phyloP scores from a whole-genome alignment of 2,797 vertebrate species.

The Capromys pilorides region DNA sequence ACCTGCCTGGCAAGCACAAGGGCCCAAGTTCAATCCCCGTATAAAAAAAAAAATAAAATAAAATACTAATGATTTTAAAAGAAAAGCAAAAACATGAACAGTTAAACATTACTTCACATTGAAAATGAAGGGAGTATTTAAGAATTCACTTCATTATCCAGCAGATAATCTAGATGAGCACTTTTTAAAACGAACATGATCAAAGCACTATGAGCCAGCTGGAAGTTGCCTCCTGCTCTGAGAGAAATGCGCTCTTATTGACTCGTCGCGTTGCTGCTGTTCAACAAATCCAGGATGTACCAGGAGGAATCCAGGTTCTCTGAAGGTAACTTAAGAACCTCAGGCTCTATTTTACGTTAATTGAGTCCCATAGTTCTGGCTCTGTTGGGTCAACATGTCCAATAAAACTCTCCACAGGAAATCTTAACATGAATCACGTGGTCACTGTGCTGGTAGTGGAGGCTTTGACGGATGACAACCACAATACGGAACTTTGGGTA shows the following conservation, averaged over 20 bases:
- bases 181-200: not conserved
- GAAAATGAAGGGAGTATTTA: not conserved
- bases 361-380: not conserved
- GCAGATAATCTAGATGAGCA: not conserved
- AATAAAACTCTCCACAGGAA: not conserved
- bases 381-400: constrained; percentile 61
- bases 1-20: too few species aligned
- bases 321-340: not conserved
- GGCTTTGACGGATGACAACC: not conserved
- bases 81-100: not conserved
- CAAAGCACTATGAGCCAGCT: not conserved
- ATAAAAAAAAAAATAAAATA: too few species aligned
- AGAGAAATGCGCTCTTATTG: not conserved
- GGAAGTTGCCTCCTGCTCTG: not conserved
- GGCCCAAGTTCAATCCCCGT: too few species aligned
- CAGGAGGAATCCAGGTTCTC: constrained; percentile 21
- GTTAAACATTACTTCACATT: not conserved
- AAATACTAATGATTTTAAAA: too few species aligned
- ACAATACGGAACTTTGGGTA: not conserved
- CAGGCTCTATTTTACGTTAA: not conserved
- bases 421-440: constrained; percentile 36
- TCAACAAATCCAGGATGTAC: constrained; percentile 15
- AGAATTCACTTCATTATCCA: not conserved
- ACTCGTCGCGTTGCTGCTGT: constrained; percentile 39
- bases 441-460: not conserved